Percentiles rank a stretch among this genome's conserved stretches.
phyloP scores from a whole-genome alignment of 2,797 vertebrate species.

The Mormyrus hasselquistii region DNA sequence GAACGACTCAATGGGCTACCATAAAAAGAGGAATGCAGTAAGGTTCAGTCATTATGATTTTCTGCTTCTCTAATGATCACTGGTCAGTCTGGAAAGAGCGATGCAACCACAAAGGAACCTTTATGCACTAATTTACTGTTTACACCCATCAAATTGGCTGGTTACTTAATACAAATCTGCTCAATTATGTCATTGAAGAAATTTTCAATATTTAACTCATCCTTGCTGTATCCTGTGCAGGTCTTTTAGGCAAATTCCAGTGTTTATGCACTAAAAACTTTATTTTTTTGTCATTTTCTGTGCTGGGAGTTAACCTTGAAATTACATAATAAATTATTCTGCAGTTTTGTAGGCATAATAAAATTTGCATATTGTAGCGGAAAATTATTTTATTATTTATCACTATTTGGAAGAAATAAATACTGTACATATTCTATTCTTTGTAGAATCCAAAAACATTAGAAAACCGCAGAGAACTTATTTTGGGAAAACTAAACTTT shows the following conservation, averaged over 20 bases:
- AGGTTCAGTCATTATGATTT: background rate
- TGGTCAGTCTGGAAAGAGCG: background rate
- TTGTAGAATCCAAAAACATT: background rate
- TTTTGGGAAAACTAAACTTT: background rate
- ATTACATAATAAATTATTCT: background rate
- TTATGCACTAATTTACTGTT: background rate
- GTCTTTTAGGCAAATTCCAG: conserved; percentile 29
- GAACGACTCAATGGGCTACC: background rate
- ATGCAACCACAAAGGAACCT: background rate
- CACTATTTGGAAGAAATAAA: background rate
- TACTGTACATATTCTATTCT: background rate
- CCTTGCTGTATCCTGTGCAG: background rate
- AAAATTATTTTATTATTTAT: background rate
- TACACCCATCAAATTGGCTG: background rate
- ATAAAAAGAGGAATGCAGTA: background rate
- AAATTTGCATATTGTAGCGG: background rate
- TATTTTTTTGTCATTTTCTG: background rate
- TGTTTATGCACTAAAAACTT: conserved; percentile 17
- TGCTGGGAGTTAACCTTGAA: background rate
- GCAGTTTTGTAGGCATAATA: background rate
- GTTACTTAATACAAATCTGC: background rate
- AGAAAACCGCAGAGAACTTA: background rate
- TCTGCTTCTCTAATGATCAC: background rate
- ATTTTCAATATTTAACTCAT: background rate
- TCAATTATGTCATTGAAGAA: background rate